Percentiles rank a stretch among this genome's conserved stretches.
phyloP scores from a whole-genome alignment of 2,888 invertebrate species.

The Pristionchus entomophagus region DNA sequence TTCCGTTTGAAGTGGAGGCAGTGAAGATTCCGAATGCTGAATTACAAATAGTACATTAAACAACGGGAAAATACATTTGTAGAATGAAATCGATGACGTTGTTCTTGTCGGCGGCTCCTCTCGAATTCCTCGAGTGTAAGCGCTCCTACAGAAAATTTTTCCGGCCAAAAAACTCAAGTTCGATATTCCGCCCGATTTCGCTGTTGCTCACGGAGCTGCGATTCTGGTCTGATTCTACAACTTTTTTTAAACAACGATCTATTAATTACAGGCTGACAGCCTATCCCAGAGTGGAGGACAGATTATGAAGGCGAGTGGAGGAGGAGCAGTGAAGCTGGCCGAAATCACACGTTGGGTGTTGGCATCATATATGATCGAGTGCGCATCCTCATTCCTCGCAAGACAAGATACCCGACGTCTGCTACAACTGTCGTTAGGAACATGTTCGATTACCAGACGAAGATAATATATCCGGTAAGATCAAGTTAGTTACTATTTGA shows the following conservation, averaged over 20 bases:
- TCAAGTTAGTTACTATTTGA: too few relatives aligned
- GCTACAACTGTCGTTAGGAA: background rate
- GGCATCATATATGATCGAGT: background rate
- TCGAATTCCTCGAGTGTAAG: conserved; percentile 18
- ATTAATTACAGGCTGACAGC: background rate
- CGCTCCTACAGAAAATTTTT: background rate
- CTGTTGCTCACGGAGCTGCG: conserved; percentile 21
- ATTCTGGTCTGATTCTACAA: background rate
- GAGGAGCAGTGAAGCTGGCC: background rate
- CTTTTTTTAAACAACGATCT: background rate
- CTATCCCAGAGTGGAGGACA: background rate
- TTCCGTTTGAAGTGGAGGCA: too few relatives aligned
- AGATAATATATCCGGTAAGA: background rate
- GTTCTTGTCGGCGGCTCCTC: conserved; percentile 26
- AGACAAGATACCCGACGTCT: background rate
- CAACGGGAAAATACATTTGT: too few relatives aligned
- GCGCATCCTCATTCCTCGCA: background rate
- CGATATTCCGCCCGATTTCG: conserved; percentile 17
- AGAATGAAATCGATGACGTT: background rate
- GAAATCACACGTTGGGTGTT: conserved; percentile 2
- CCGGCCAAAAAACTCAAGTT: background rate
- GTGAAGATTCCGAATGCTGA: too few relatives aligned
- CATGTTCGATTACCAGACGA: background rate
- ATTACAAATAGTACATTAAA: too few relatives aligned
- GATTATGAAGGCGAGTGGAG: background rate